Percentiles rank a stretch among this genome's conserved stretches.
Evolutionary conservation across 2,113 vertebrate species (phyloP).

Genomic region (Cephalopterus ornatus): DNA sequence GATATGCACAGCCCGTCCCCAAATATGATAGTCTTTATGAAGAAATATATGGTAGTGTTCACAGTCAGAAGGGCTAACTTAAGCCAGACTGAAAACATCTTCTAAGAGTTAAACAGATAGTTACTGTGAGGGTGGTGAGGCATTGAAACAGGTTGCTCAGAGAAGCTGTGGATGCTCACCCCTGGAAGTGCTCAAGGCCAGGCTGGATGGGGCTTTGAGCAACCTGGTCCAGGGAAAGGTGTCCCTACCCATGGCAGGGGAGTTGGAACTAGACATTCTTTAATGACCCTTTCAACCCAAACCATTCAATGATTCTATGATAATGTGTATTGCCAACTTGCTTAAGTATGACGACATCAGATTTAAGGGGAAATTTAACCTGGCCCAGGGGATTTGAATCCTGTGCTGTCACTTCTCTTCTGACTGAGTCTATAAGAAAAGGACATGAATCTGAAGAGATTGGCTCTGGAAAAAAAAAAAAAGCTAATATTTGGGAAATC

Average conservation of each 20-base stretch:
- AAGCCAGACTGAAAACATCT: neutral
- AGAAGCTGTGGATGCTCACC: neutral
- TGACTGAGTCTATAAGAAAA: neutral
- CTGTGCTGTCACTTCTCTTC: neutral
- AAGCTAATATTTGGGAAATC: neutral
- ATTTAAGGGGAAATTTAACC: neutral
- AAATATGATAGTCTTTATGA: neutral
- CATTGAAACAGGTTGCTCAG: neutral
- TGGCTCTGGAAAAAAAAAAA: neutral
- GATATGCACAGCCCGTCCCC: neutral
- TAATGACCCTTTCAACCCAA: neutral
- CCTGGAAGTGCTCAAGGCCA: neutral
- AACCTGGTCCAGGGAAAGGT: neutral
- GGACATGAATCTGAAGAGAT: neutral
- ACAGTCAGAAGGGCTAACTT: neutral
- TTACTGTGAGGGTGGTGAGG: neutral
- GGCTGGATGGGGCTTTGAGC: neutral
- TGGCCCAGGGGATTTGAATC: neutral
- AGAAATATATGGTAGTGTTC: neutral
- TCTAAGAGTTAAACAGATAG: neutral
- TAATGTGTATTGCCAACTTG: neutral
- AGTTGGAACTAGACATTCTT: neutral
- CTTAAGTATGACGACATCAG: neutral
- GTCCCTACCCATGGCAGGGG: neutral
- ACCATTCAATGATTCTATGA: neutral